Conservation (phyloP, 2,888 invertebrate genomes). For the Amiota minor region DNA sequence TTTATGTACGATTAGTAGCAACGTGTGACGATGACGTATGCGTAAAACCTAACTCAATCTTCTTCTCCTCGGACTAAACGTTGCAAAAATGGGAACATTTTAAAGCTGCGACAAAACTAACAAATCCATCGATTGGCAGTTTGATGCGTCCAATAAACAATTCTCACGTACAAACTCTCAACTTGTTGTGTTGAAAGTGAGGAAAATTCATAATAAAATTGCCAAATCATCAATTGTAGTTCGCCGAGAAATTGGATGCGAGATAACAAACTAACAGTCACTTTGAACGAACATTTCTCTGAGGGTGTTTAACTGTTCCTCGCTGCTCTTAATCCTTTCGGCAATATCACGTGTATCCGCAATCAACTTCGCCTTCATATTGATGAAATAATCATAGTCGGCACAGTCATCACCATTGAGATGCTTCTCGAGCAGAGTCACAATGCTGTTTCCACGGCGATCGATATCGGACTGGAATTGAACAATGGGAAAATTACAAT, state of each 20-base stretch:
- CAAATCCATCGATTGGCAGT: neutral
- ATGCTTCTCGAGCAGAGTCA: conserved; percentile 81
- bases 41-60: neutral
- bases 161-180: conserved; percentile 61
- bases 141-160: conserved; percentile 20
- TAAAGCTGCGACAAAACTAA: neutral
- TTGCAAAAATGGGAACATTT: conserved; percentile 2
- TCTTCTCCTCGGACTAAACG: neutral
- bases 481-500: neutral
- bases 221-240: neutral
- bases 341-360: conserved; percentile 87
- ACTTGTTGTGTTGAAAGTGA: conserved; percentile 64
- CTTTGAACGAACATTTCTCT: conserved; percentile 73
- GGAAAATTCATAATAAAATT: conserved; percentile 49
- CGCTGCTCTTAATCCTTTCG: conserved; percentile 87
- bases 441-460: conserved; percentile 82
- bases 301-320: conserved; percentile 85
- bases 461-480: conserved; percentile 79
- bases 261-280: conserved; percentile 67
- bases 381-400: conserved; percentile 88
- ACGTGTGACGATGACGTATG: neutral
- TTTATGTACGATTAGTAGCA: conserved; percentile 9
- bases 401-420: conserved; percentile 82
- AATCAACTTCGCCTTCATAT: conserved; percentile 89
- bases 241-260: neutral